Conservation (phyloP, 2,888 invertebrate species). For the Drosophila neonasuta region DNA sequence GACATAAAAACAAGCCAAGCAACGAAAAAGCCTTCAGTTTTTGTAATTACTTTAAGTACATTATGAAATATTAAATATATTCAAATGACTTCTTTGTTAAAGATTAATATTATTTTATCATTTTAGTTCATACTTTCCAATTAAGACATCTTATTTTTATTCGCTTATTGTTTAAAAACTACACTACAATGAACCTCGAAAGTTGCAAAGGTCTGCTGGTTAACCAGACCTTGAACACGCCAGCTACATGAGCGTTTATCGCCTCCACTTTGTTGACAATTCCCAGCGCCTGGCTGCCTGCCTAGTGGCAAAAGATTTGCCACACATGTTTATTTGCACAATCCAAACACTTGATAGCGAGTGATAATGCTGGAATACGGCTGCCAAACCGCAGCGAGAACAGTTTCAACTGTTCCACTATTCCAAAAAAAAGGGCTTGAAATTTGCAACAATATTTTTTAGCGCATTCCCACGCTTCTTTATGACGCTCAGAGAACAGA, state of each 20-base stretch:
- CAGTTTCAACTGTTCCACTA: constrained; percentile 9
- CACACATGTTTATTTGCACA: constrained; percentile 49
- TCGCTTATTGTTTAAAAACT: too few species aligned
- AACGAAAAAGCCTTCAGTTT: too few species aligned
- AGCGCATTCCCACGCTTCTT: constrained; percentile 71
- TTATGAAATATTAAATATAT: too few species aligned
- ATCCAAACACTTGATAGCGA: constrained; percentile 66
- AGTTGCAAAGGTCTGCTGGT: constrained; percentile 13
- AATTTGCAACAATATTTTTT: constrained; percentile 49
- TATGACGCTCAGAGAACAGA: constrained; percentile 43
- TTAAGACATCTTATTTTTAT: background rate
- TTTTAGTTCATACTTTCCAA: too few species aligned
- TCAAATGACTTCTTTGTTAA: too few species aligned
- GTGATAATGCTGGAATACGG: constrained; percentile 39
- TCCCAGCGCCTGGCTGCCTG: constrained; percentile 58
- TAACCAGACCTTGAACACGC: constrained; percentile 35
- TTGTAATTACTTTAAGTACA: too few species aligned
- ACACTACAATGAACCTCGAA: background rate
- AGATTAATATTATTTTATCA: too few species aligned
- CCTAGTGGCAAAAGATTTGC: constrained; percentile 50
- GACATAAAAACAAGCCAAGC: too few species aligned
- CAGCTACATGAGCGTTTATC: constrained; percentile 18
- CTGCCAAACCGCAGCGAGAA: constrained; percentile 24
- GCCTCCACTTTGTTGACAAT: constrained; percentile 60
- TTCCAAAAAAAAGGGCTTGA: constrained; percentile 29